phyloP scores from a whole-genome alignment of 2,888 invertebrate species.

The Acanthococcus lagerstroemiae region DNA sequence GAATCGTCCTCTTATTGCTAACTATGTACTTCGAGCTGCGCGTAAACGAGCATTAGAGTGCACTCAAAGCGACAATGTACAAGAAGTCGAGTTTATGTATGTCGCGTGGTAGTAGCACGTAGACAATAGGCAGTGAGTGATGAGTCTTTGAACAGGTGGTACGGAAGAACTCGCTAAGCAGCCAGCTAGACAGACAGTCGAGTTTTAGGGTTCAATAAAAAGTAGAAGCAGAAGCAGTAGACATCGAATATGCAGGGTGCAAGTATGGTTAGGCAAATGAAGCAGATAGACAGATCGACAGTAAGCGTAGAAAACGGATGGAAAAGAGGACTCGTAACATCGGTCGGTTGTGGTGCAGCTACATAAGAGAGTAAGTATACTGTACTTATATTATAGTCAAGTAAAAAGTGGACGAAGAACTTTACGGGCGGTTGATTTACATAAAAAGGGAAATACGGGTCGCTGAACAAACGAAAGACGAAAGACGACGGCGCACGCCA shows the following conservation, averaged over 20 bases:
- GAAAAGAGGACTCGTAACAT: not conserved
- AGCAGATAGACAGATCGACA: not conserved
- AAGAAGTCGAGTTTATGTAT: too few species aligned
- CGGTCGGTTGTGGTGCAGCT: not conserved
- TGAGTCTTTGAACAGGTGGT: too few species aligned
- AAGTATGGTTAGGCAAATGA: not conserved
- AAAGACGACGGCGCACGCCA: slow-evolving; percentile 30
- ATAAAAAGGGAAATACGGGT: slow-evolving; percentile 30
- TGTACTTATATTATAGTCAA: too few species aligned
- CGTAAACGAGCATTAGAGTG: too few species aligned
- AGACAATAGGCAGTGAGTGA: too few species aligned
- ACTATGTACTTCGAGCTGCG: too few species aligned
- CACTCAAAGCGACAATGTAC: too few species aligned
- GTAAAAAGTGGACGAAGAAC: slow-evolving; percentile 29
- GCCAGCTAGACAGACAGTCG: too few species aligned
- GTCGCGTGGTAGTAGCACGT: too few species aligned
- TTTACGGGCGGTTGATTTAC: slow-evolving; percentile 28
- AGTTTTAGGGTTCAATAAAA: too few species aligned
- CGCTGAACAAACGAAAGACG: slow-evolving; percentile 30
- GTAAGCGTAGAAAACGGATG: not conserved
- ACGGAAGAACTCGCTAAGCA: too few species aligned
- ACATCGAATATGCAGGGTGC: not conserved
- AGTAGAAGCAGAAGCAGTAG: not conserved
- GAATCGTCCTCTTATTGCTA: too few species aligned
- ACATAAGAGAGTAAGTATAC: not conserved